These are phyloP conservation scores for Alaudala cheleensis DNA, from an alignment of 2,113 vertebrate genomes.

Conservation along the genomic window DNA sequence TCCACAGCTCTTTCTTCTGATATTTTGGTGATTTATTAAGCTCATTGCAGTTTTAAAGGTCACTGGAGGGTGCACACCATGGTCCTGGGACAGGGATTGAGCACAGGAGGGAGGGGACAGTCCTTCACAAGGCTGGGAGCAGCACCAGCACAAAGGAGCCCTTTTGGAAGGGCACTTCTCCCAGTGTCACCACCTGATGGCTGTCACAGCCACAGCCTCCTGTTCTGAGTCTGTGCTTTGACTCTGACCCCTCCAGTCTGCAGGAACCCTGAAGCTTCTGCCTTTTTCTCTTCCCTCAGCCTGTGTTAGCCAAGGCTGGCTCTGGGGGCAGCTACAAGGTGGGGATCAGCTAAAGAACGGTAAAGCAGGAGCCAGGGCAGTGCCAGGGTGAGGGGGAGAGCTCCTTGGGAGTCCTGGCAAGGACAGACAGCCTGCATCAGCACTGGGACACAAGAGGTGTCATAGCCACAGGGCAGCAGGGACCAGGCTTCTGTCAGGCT, in stretches of 20 bases:
- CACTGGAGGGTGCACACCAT: rapidly evolving
- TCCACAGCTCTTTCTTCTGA: not conserved
- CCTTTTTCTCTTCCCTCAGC: not conserved
- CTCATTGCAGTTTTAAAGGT: not conserved
- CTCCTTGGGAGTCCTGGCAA: not conserved
- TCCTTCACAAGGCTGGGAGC: not conserved
- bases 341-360: not conserved
- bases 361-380: not conserved
- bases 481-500: not conserved
- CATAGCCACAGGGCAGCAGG: not conserved
- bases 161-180: not conserved
- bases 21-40: not conserved
- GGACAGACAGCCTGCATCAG: not conserved
- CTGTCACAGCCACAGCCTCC: not conserved
- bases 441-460: not conserved
- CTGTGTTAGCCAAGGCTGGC: not conserved
- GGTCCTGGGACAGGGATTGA: not conserved
- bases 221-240: not conserved
- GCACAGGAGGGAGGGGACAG: not conserved
- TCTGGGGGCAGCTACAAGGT: not conserved
- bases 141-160: not conserved
- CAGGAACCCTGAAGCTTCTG: not conserved
- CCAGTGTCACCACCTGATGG: not conserved
- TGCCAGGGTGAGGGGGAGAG: not conserved
- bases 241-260: rapidly evolving